phyloP scores from a whole-genome alignment of 1,140 invertebrate genomes.

The Archivesica marissinica region DNA sequence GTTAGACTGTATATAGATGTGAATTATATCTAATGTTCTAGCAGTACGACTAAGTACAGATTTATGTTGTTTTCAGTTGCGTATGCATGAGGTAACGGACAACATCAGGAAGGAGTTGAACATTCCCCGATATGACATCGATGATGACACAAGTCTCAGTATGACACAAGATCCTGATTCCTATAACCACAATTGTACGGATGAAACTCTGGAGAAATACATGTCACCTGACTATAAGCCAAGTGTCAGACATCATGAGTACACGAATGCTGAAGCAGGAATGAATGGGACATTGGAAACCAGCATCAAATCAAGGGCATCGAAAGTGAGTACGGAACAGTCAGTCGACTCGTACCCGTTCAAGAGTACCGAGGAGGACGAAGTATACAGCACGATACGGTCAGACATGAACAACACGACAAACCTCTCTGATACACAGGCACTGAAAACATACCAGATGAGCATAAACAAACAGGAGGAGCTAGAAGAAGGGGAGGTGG shows the following conservation, averaged over 20 bases:
- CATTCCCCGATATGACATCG: constrained; percentile 54
- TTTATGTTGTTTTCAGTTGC: constrained; percentile 28
- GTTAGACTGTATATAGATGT: too few relatives aligned
- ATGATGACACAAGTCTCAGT: constrained; percentile 49
- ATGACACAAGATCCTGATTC: constrained; percentile 42
- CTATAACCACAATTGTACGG: not conserved
- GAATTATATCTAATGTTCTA: too few relatives aligned
- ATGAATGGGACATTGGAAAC: constrained; percentile 31
- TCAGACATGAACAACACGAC: constrained; percentile 54
- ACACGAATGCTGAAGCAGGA: not conserved
- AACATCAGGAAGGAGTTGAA: constrained; percentile 45
- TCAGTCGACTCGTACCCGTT: constrained; percentile 49
- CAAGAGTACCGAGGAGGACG: constrained; percentile 55
- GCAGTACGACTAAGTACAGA: too few relatives aligned
- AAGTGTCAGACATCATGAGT: not conserved
- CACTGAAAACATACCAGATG: constrained; percentile 41
- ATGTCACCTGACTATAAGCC: constrained; percentile 22
- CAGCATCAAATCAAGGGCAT: constrained; percentile 24
- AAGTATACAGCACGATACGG: constrained; percentile 40
- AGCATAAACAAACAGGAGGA: constrained; percentile 60
- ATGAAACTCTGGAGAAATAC: constrained; percentile 13
- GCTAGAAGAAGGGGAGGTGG: constrained; percentile 48
- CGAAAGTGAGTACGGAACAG: constrained; percentile 59
- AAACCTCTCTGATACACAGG: constrained; percentile 29
- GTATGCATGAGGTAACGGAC: constrained; percentile 42